Conservation (phyloP, 2,888 invertebrate genomes). For the Volucella zonaria region DNA sequence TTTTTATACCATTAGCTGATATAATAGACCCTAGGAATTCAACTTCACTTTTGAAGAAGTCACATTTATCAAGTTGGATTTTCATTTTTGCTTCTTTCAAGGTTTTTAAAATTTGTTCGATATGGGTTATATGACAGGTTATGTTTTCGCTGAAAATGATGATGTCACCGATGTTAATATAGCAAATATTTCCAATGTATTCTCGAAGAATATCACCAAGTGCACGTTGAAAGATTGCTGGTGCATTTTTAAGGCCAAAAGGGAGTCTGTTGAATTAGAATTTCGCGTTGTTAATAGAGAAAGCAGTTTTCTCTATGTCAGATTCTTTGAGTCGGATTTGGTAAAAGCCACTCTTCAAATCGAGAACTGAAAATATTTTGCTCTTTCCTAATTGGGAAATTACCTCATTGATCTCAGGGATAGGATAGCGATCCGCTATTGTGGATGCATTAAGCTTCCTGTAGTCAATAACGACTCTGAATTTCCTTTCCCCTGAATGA, state of each 20-base stretch:
- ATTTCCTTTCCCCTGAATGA: not conserved
- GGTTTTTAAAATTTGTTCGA: constrained; percentile 46
- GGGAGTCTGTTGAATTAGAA: constrained; percentile 52
- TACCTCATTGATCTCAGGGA: constrained; percentile 36
- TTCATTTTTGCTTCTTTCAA: constrained; percentile 40
- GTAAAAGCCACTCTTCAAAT: constrained; percentile 44
- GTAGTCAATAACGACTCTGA: not conserved
- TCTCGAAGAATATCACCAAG: constrained; percentile 58
- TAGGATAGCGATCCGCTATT: constrained; percentile 39
- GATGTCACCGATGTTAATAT: constrained; percentile 62
- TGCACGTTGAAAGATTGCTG: constrained; percentile 67
- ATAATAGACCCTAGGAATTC: constrained; percentile 65
- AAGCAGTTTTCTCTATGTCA: constrained; percentile 60
- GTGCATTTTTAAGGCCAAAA: constrained; percentile 56
- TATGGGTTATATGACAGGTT: constrained; percentile 38
- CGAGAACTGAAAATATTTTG: constrained; percentile 20
- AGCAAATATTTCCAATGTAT: constrained; percentile 43
- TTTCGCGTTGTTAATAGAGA: constrained; percentile 54
- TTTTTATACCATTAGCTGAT: constrained; percentile 52
- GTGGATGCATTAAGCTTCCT: constrained; percentile 33
- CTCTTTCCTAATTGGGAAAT: constrained; percentile 34
- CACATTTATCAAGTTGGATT: constrained; percentile 60
- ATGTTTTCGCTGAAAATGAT: constrained; percentile 59
- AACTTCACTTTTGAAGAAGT: constrained; percentile 52
- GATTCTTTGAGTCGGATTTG: constrained; percentile 41